Percentiles rank a stretch among this genome's conserved stretches.
These are phyloP conservation scores for Hymenopus coronatus DNA, from an alignment of 2,888 invertebrate species.

Conservation along the genomic window DNA sequence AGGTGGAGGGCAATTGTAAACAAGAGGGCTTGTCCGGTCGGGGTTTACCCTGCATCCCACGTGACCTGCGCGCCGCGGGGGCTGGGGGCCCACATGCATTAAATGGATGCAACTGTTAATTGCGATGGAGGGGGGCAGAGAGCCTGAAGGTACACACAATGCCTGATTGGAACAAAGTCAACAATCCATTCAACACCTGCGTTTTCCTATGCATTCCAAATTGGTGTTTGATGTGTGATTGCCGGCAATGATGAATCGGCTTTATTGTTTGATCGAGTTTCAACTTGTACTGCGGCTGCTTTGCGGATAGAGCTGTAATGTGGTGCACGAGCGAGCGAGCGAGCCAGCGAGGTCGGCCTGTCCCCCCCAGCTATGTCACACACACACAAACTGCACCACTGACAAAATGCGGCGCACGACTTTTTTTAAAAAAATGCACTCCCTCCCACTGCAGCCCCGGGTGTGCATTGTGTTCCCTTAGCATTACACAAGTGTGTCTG, in stretches of 20 bases:
- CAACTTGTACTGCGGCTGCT: slow-evolving; percentile 18
- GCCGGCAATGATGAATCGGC: slow-evolving; percentile 30
- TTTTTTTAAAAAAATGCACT: neutral
- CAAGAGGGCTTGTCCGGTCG: neutral
- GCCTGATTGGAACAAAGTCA: slow-evolving; percentile 31
- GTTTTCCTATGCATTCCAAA: slow-evolving; percentile 31
- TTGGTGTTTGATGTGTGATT: slow-evolving; percentile 32
- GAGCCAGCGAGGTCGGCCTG: neutral
- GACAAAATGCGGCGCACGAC: neutral
- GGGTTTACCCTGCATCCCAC: slow-evolving; percentile 8
- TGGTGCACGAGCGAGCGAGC: neutral
- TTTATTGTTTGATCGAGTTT: slow-evolving; percentile 32
- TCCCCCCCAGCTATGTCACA: neutral
- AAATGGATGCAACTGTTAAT: slow-evolving; percentile 33
- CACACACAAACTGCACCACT: neutral
- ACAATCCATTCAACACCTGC: slow-evolving; percentile 33
- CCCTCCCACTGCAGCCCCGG: neutral
- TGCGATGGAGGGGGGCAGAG: slow-evolving; percentile 14
- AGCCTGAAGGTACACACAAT: slow-evolving; percentile 29
- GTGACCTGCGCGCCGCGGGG: neutral
- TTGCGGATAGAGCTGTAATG: slow-evolving; percentile 14
- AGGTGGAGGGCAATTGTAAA: neutral
- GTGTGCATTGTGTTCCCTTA: neutral
- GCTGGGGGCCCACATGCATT: slow-evolving; percentile 24
- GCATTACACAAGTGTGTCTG: neutral